Conservation (phyloP, 2,797 vertebrate genomes). For the Sciurus vulgaris region DNA sequence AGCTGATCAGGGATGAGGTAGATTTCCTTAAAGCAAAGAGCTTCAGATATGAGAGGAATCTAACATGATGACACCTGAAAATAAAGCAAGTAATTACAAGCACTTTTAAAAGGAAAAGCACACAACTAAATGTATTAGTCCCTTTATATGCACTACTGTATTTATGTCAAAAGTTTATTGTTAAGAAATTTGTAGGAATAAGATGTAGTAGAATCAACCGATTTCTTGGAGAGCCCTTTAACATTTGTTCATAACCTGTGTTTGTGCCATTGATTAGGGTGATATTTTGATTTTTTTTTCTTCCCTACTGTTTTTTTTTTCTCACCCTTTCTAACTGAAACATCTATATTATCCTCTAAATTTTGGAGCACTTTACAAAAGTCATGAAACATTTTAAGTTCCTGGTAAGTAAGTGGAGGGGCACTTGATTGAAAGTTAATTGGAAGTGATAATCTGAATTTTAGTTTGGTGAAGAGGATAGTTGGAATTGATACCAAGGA, state of each 20-base stretch:
- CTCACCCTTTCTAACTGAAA: not conserved
- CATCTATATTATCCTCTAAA: not conserved
- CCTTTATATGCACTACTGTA: not conserved
- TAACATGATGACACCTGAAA: not conserved
- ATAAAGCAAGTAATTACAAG: not conserved
- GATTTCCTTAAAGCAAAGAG: not conserved
- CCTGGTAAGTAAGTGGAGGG: not conserved
- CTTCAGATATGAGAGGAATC: not conserved
- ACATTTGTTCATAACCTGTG: not conserved
- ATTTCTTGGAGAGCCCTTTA: not conserved
- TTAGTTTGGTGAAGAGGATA: not conserved
- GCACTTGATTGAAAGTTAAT: not conserved
- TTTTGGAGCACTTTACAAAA: not conserved
- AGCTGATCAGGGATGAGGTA: too few species aligned
- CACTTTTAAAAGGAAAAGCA: not conserved
- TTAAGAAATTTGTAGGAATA: not conserved
- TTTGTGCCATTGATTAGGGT: not conserved
- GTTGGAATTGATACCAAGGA: not conserved
- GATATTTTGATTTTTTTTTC: not conserved
- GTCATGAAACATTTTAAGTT: not conserved
- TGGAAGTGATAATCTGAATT: not conserved
- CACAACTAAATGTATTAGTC: not conserved
- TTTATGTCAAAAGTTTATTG: slow-evolving; percentile 5
- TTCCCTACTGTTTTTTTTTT: not conserved
- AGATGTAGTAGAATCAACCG: not conserved